phyloP scores from a whole-genome alignment of 2,113 vertebrate species.

The Callithrix jacchus region DNA sequence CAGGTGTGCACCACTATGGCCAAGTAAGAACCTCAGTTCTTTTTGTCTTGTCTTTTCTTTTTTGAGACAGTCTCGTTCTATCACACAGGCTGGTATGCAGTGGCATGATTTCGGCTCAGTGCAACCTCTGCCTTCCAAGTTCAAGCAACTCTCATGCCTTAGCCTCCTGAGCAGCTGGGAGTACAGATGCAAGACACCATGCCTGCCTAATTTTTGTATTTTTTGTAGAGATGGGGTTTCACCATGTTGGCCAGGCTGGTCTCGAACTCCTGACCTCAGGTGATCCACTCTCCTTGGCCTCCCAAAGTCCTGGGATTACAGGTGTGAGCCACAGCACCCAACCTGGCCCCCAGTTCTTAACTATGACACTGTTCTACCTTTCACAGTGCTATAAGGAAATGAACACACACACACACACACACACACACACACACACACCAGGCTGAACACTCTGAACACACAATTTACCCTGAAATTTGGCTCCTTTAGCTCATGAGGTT shows the following conservation, averaged over 20 bases:
- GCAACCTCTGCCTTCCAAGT: no score
- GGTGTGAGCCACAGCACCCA: background rate
- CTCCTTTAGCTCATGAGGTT: background rate
- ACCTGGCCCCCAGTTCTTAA: background rate
- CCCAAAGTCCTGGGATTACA: background rate
- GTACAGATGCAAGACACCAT: no score
- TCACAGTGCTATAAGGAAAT: background rate
- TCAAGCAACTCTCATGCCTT: no score
- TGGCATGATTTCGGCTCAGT: no score
- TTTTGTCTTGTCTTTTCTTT: background rate
- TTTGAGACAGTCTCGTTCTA: background rate
- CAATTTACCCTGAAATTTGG: background rate
- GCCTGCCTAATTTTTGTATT: no score
- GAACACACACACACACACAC: background rate
- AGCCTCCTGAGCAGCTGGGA: no score
- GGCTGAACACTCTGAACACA: background rate
- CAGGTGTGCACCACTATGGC: background rate
- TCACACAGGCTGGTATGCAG: background rate
- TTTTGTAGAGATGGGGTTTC: no score
- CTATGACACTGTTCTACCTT: background rate
- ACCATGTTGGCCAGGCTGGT: background rate
- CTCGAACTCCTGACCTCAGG: background rate
- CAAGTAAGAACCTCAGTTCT: background rate
- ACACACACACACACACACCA: background rate
- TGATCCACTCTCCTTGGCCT: background rate